Conservation (phyloP, 1,140 invertebrate species). For the Mylabris phalerata region DNA sequence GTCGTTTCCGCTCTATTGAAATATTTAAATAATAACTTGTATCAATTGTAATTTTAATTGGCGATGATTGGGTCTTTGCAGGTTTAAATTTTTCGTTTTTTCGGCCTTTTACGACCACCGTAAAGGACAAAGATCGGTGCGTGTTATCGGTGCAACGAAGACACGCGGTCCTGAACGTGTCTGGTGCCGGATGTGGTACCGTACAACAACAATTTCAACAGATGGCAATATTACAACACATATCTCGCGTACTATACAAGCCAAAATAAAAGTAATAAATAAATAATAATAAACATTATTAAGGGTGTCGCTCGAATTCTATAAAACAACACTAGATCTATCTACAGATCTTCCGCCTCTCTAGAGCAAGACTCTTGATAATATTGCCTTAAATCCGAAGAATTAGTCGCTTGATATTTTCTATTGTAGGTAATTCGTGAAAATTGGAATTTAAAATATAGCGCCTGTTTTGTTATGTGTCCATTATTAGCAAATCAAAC, state of each 20-base stretch:
- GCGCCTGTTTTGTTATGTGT: conserved; percentile 83
- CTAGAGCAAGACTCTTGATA: too few relatives aligned
- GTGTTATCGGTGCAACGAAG: conserved; percentile 81
- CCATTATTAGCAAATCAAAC: conserved; percentile 53
- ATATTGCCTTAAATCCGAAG: too few relatives aligned
- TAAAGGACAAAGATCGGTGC: conserved; percentile 59
- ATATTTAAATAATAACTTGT: too few relatives aligned
- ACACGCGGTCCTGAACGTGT: conserved; percentile 76
- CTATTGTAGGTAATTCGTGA: conserved; percentile 68
- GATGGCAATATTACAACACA: conserved; percentile 40
- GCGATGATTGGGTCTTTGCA: conserved; percentile 33
- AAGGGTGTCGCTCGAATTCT: too few relatives aligned
- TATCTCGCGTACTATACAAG: conserved; percentile 61
- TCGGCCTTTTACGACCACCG: conserved; percentile 80
- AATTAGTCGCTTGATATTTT: too few relatives aligned
- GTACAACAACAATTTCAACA: neutral
- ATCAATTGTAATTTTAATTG: too few relatives aligned
- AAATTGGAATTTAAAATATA: conserved; percentile 92
- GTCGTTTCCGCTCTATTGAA: too few relatives aligned
- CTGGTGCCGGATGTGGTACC: conserved; percentile 79
- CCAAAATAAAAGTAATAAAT: conserved; percentile 64
- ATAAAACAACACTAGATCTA: too few relatives aligned
- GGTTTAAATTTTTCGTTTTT: conserved; percentile 86
- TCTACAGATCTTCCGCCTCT: too few relatives aligned
- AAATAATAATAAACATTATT: neutral